Base-by-base conservation (phyloP, 2,888 invertebrate genomes). In the Cephus rjabovi region DNA sequence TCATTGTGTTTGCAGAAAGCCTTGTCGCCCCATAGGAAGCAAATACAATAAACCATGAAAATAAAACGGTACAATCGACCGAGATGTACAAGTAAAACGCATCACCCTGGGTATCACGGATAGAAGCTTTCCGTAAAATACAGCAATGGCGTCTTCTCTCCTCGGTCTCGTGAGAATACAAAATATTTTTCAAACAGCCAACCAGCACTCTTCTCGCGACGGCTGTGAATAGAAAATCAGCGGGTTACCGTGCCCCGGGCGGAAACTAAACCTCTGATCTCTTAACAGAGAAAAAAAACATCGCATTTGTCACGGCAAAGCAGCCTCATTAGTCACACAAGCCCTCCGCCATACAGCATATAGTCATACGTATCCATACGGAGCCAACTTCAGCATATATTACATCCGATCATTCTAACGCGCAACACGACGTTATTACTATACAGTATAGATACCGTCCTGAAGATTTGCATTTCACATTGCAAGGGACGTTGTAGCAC, bases 221-320 rank as follows among this genome's bases (percentile, higher is more conserved):
- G 23, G 71, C 71, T 34, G 70, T 79, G 83, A 83, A 83, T 83
- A 81, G 82, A 79, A 83, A 83, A 83, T 81, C 81, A 84, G 83
- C 82, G 79, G 82, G 82, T 83, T 83, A 81, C 83, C 82, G 78
- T 76, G 79, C 79, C 79, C 77, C 78, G 79, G 78, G 74, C 81
- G 79, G 79, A 83, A 82, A 76, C 75, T 75, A 37, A 83, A 82
- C 83, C 83, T 84, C 80, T 82, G 83, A 83, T 81, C 81, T 83
- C 76, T 70, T 56, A 56, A 56, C 70, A 68, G 76, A 79, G 76
- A 78, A 76, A 73, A 77, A 78, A 77, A 78, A 76, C 73, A 76
- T 76, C 56, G 76, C 23, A 78, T 78, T 78, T 78, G 78, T 78
- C 78, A 78, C 73, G 78, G 78, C 35, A 76, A 73, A 78, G 76